These are phyloP conservation scores for Hirtodrosophila trivittata DNA, from an alignment of 2,888 invertebrate species.

Conservation along the genomic window DNA sequence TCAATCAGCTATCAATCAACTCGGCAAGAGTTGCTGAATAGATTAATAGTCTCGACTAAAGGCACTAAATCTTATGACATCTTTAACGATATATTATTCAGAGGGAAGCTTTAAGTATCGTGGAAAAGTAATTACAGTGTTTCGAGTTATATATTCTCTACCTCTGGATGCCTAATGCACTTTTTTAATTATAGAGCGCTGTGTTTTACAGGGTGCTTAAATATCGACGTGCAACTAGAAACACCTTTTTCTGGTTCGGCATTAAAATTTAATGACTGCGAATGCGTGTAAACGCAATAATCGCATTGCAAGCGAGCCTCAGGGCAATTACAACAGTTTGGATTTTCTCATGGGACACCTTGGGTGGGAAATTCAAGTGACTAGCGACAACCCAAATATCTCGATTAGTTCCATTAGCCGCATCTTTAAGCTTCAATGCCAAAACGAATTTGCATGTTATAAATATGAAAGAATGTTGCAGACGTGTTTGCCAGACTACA, in stretches of 20 bases:
- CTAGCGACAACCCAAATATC: slow-evolving; percentile 29
- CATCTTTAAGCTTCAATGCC: slow-evolving; percentile 42
- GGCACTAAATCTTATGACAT: too few relatives aligned
- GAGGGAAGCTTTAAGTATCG: too few relatives aligned
- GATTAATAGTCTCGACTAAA: too few relatives aligned
- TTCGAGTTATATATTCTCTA: too few relatives aligned
- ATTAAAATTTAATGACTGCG: slow-evolving; percentile 1
- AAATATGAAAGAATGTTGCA: slow-evolving; percentile 37
- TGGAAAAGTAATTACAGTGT: too few relatives aligned
- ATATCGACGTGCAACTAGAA: not conserved
- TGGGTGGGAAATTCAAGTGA: slow-evolving; percentile 11
- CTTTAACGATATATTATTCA: too few relatives aligned
- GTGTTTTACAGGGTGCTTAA: not conserved
- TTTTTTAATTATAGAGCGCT: too few relatives aligned
- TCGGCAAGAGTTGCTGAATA: too few relatives aligned
- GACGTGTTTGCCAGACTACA: too few relatives aligned
- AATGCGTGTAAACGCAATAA: slow-evolving; percentile 29
- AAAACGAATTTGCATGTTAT: slow-evolving; percentile 40
- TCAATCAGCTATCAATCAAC: too few relatives aligned
- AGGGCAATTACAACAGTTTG: slow-evolving; percentile 46
- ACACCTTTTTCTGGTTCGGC: not conserved
- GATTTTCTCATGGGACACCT: slow-evolving; percentile 14
- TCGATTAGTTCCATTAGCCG: slow-evolving; percentile 32
- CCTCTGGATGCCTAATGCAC: too few relatives aligned
- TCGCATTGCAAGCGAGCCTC: slow-evolving; percentile 31